Conservation (phyloP, 2,888 invertebrate species). For the Campaea margaritaria region DNA sequence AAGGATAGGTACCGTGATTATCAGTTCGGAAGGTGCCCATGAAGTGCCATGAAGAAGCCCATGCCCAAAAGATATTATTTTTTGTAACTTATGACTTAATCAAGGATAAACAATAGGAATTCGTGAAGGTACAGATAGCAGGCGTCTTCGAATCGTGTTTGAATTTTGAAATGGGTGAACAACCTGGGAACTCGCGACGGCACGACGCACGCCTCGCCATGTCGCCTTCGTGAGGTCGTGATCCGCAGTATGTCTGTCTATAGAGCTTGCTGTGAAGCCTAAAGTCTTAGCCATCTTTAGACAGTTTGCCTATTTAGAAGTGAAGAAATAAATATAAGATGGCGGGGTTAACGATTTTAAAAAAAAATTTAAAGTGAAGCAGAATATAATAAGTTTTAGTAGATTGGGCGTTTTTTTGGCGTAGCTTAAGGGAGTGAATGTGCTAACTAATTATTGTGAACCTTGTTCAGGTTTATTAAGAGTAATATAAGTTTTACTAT, state of each 20-base stretch:
- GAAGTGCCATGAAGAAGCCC: too few species aligned
- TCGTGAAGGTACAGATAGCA: conserved; percentile 16
- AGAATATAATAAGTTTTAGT: too few species aligned
- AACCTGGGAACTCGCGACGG: conserved; percentile 47
- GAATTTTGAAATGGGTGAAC: conserved; percentile 51
- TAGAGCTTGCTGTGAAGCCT: not conserved
- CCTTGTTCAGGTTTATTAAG: too few species aligned
- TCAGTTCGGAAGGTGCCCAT: too few species aligned
- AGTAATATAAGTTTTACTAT: too few species aligned
- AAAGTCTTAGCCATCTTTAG: not conserved
- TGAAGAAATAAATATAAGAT: not conserved
- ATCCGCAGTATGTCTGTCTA: conserved; percentile 25
- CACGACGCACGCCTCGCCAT: conserved; percentile 38
- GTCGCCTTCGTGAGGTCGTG: conserved; percentile 63
- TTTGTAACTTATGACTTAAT: not conserved
- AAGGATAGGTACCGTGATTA: too few species aligned
- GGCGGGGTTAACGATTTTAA: too few species aligned
- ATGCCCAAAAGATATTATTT: too few species aligned
- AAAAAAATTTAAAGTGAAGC: too few species aligned
- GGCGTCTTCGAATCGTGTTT: conserved; percentile 32
- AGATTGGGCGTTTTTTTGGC: too few species aligned
- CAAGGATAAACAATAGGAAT: conserved; percentile 13
- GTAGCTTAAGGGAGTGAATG: too few species aligned
- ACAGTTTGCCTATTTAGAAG: not conserved
- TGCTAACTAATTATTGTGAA: too few species aligned